Base-by-base conservation (phyloP, 2,797 vertebrate species). In the Lepilemur septentrionalis region DNA sequence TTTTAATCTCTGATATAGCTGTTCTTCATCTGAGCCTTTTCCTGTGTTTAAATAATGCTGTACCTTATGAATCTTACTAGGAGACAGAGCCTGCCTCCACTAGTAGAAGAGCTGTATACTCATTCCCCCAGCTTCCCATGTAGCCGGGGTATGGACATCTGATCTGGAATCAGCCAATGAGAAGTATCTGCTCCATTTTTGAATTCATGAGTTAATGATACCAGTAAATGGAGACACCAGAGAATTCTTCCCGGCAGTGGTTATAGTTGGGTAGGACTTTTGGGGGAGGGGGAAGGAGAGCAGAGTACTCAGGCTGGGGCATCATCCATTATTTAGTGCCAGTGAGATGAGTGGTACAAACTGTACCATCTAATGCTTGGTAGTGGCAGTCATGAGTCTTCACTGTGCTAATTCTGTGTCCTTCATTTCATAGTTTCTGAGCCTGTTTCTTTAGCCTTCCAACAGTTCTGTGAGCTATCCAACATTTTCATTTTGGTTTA, bases 401-500 rank as follows among this genome's bases (percentile, higher is more conserved):
- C 72, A 82, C 46, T 93, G 59, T 63, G 46, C 48, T 35, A 76
- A 67, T 82, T 86, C 7, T 92, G 12, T 70, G 59, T 17, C 43
- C 65, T 38, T 78, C 48, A 61, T 85, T 50, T 63, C 18, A 17
- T 79, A 76, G 65, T 63, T 84, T 91, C 59, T 91, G 48, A 43
- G 5, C 43, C 52, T 72, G 18, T 89, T 85, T 95, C 63, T 86
- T 89, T 2, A 75, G 30, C 83, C 32, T 94, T 50, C 5, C 35
- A 69, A 70, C 46, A 88, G 65, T 94, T 83, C 22, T 30, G 1
- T 93, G 81, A 91, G 28, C 83, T 83, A 50, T 43, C 46, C 35
- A 89, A 38, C 30, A 70, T 93, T 90, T 81, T 52, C 25, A 72
- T 94, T 80, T 67, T 83, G 59, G 15, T 81, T 92, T 69, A 88